Conservation (phyloP, 2,888 invertebrate species). For the Auanema freiburgensis region DNA sequence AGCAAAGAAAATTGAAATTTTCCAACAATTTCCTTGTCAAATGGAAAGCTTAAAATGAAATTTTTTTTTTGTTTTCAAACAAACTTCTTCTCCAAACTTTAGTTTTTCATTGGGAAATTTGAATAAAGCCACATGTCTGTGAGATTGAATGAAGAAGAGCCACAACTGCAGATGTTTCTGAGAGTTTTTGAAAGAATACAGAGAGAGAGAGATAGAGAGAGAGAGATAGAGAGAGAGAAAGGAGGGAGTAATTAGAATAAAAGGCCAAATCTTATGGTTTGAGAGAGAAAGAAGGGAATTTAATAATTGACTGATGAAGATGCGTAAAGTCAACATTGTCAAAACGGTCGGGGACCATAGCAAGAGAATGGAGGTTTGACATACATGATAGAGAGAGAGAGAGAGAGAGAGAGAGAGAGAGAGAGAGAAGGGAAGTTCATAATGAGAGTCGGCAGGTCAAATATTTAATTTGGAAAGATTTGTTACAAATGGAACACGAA, state of each 20-base stretch:
- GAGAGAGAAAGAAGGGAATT: constrained; percentile 9
- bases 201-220: no score
- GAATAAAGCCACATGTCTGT: no score
- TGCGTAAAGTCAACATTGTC: constrained; percentile 25
- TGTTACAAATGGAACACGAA: not conserved
- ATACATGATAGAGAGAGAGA: no score
- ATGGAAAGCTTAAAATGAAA: no score
- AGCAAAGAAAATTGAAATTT: constrained; percentile 8
- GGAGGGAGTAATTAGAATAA: no score
- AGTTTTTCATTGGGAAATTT: constrained; percentile 6
- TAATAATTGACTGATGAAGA: constrained; percentile 22
- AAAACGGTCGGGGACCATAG: constrained; percentile 18
- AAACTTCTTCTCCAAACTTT: not conserved
- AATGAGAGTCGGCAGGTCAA: not conserved
- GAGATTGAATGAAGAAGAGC: no score
- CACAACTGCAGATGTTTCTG: no score
- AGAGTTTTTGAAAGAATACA: no score
- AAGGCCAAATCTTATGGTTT: no score
- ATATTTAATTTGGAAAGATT: not conserved
- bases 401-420: not conserved
- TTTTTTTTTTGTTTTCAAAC: not conserved
- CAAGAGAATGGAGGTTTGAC: not conserved
- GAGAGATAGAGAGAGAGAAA: no score
- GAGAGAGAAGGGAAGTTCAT: not conserved
- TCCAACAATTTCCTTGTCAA: no score